Evolutionary conservation across 2,888 invertebrate genomes (phyloP).

Genomic region (Pterostichus niger): DNA sequence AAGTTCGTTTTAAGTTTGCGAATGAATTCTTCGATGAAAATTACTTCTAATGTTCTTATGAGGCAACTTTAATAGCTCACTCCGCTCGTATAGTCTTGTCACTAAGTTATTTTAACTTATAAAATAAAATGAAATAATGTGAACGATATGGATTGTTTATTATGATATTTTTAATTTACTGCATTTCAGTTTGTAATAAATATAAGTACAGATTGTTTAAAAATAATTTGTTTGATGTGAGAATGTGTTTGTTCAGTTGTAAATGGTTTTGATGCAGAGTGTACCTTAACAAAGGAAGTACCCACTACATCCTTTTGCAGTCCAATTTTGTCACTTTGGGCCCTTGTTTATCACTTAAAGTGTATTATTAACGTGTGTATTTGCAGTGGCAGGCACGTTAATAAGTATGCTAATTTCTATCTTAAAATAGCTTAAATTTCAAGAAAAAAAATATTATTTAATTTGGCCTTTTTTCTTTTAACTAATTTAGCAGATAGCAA

Average conservation of each 20-base stretch:
- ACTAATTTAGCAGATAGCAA: slow-evolving; percentile 8
- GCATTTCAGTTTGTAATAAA: slow-evolving; percentile 19
- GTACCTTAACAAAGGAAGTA: slow-evolving; percentile 65
- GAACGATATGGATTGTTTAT: slow-evolving; percentile 16
- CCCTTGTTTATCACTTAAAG: slow-evolving; percentile 66
- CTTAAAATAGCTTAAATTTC: neutral
- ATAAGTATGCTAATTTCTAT: slow-evolving; percentile 57
- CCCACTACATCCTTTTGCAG: slow-evolving; percentile 67
- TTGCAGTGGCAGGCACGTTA: slow-evolving; percentile 47
- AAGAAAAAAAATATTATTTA: no score
- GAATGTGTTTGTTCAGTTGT: slow-evolving; percentile 14
- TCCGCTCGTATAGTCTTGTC: neutral
- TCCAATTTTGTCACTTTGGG: slow-evolving; percentile 67
- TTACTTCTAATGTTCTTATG: slow-evolving; percentile 44
- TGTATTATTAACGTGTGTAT: slow-evolving; percentile 55
- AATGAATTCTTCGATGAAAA: slow-evolving; percentile 17
- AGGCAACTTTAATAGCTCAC: slow-evolving; percentile 40
- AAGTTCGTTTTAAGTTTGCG: neutral
- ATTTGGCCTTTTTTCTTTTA: neutral
- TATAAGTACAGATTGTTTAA: slow-evolving; percentile 51
- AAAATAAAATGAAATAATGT: neutral
- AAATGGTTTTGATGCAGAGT: slow-evolving; percentile 46
- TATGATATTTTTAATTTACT: slow-evolving; percentile 41
- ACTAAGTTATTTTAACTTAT: neutral
- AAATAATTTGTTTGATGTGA: slow-evolving; percentile 20